Base-by-base conservation (phyloP, 2,797 vertebrate species). In the Hippoglossus hippoglossus region DNA sequence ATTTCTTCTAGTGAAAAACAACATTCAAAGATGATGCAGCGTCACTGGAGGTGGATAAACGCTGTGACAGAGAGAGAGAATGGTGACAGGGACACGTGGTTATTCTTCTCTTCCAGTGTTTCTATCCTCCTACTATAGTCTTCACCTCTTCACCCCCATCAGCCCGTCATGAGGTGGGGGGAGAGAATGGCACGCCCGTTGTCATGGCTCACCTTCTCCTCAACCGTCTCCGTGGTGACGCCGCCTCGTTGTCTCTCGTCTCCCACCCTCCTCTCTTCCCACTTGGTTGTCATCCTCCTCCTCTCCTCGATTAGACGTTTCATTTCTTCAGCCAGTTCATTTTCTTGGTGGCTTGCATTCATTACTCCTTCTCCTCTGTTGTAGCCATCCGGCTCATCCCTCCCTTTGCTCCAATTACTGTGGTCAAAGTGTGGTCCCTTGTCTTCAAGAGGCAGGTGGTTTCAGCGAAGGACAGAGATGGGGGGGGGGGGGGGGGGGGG, bases 171-270 rank as follows among this genome's bases (percentile, higher is more conserved):
- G 73, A 79, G 5, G 58, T 7, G 11, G 22, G 21, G 61, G 71
- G 72, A 65, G 78, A 62, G 71, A 64, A 61, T 22, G 86, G 80
- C 72, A 79, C 41, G 31, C 82, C 75, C 22, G 90, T 91, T 89
- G 88, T 91, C 90, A 91, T 85, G 90, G 87, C 81, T 84, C 87
- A 75, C 85, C 87, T 85, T 88, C 83, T 81, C 85, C 77, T 83
- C 75, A 85, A 76, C 81, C 77, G 71, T 94, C 83, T 88, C 91
- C 91, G 92, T 94, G 91, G 91, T 75, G 91, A 93, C 13, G 51
- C 81, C 21, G 74, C 71, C 84, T 89, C 85, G 73, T 75, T 73
- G 72, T 69, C 76, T 84, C 75, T 87, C 77, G 80, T 75, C 75
- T 44, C 73, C 73, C 73, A 81, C 76, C 84, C 79, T 72, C 77